A percentile compares a stretch with the other conserved stretches of the same genome.
Conservation (phyloP, 2,113 vertebrate species). For the Pachycephala philippinensis region DNA sequence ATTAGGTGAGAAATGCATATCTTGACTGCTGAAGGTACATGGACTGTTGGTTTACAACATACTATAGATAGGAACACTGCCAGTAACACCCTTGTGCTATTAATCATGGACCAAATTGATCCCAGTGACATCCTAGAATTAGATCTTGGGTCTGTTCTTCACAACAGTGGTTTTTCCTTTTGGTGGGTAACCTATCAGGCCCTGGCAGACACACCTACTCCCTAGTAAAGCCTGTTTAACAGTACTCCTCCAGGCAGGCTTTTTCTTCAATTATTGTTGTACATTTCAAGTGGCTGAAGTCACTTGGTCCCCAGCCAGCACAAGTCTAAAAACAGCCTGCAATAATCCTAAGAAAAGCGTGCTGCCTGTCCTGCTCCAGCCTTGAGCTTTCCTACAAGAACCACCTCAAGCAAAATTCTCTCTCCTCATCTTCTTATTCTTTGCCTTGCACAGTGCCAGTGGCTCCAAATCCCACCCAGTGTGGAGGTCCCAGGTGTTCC, state of each 20-base stretch:
- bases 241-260: constrained; percentile 1
- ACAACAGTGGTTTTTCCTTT: not conserved
- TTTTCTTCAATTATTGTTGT: constrained; percentile 14
- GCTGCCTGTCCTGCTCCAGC: not conserved
- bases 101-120: not conserved
- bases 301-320: not conserved
- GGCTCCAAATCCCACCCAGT: not conserved
- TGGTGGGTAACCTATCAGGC: not conserved
- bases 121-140: not conserved
- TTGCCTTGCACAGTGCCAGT: not conserved
- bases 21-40: not conserved
- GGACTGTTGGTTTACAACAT: not conserved
- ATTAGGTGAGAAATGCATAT: not conserved
- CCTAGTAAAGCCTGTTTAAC: not conserved
- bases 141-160: not conserved
- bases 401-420: not conserved
- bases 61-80: not conserved
- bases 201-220: not conserved
- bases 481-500: not conserved
- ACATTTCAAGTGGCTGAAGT: constrained; percentile 20
- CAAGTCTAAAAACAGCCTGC: not conserved
- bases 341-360: not conserved
- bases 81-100: not conserved
- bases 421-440: not conserved
- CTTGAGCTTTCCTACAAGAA: not conserved